Percentiles rank a stretch among this genome's conserved stretches.
phyloP scores from a whole-genome alignment of 2,888 invertebrate genomes.

The Eudasyphora cyanicolor region DNA sequence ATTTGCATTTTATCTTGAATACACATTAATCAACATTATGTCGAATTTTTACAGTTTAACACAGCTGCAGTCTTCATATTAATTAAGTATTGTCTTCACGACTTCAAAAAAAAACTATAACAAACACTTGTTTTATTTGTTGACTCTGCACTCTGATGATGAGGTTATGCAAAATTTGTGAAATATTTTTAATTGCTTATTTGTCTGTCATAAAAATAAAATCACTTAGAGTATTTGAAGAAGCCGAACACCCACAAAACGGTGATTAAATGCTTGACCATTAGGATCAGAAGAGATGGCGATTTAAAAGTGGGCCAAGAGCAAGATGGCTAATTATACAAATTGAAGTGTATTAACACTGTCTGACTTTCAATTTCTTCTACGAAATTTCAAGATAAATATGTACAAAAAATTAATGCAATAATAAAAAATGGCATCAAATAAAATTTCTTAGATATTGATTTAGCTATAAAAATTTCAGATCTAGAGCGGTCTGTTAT shows the following conservation, averaged over 20 bases:
- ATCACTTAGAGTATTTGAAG: background rate
- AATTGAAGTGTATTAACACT: too few species aligned
- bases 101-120: background rate
- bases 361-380: too few species aligned
- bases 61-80: background rate
- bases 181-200: background rate
- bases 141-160: background rate
- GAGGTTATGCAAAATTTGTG: background rate
- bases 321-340: background rate
- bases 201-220: background rate
- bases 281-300: too few species aligned
- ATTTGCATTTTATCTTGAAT: slow-evolving; percentile 1
- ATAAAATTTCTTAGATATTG: too few species aligned
- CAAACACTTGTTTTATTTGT: background rate
- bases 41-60: background rate
- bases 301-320: background rate
- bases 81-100: background rate
- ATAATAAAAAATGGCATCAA: too few species aligned
- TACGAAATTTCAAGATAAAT: too few species aligned
- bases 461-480: too few species aligned
- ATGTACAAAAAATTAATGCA: too few species aligned
- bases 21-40: background rate
- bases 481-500: too few species aligned
- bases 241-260: background rate
- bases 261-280: background rate